Evolutionary conservation across 2,888 invertebrate species (phyloP).

Genomic region (Cerastis rubricosa): DNA sequence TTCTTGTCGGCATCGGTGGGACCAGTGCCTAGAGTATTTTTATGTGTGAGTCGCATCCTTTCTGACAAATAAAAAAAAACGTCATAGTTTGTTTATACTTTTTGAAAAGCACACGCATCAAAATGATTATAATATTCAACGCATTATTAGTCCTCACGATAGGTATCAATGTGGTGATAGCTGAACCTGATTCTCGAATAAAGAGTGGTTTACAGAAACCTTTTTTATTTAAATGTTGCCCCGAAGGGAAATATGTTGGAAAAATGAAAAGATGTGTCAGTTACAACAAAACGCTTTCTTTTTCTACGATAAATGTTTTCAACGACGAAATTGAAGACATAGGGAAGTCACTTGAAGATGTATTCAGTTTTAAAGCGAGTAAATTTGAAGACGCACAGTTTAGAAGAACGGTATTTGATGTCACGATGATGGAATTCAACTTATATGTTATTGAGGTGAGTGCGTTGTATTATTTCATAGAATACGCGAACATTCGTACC

Average conservation of each 20-base stretch:
- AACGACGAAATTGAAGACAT: constrained; percentile 11
- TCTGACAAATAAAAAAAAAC: neutral
- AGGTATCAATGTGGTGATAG: constrained; percentile 1
- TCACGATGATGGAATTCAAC: constrained; percentile 23
- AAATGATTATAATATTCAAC: constrained; percentile 14
- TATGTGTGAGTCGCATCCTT: neutral
- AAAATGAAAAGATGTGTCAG: neutral
- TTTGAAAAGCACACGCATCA: constrained; percentile 3
- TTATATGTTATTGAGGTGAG: constrained; percentile 44
- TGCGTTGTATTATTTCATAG: neutral
- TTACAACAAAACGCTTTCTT: constrained; percentile 1
- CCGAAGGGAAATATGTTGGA: constrained; percentile 2
- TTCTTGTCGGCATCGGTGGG: neutral
- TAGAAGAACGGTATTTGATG: neutral
- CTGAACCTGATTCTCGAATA: neutral
- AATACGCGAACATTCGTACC: neutral
- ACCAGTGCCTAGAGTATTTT: neutral
- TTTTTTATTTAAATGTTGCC: constrained; percentile 41
- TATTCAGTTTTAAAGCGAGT: constrained; percentile 18
- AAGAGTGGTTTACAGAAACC: neutral
- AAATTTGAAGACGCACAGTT: constrained; percentile 29
- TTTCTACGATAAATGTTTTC: constrained; percentile 32
- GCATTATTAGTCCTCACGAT: constrained; percentile 19
- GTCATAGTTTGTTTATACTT: neutral
- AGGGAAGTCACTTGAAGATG: constrained; percentile 25